Evolutionary conservation across 2,797 vertebrate species (phyloP).

Genomic region (Sebastiscus tertius): DNA sequence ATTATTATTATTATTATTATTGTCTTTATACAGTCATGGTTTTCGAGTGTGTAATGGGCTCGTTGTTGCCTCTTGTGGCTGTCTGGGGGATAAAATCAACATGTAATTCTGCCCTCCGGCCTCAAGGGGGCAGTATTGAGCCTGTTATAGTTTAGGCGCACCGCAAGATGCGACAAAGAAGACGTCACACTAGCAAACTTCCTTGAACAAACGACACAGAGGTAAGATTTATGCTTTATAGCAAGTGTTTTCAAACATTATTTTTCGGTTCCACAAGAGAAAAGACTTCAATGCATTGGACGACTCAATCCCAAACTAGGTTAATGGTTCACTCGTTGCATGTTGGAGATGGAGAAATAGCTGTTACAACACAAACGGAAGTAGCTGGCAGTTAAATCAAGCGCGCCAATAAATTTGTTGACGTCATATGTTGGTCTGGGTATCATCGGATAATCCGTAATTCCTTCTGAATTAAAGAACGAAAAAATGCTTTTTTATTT

Average conservation of each 20-base stretch:
- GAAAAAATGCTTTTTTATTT: too few species aligned
- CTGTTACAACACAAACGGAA: background rate
- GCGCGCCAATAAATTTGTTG: background rate
- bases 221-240: background rate
- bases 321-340: too few species aligned
- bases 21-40: too few species aligned
- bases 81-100: background rate
- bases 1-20: too few species aligned
- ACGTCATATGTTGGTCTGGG: conserved; percentile 5
- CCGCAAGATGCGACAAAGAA: background rate
- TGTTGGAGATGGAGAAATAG: background rate
- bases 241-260: background rate
- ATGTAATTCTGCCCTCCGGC: background rate
- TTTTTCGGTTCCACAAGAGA: background rate
- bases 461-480: too few species aligned
- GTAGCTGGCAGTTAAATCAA: background rate
- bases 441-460: too few species aligned
- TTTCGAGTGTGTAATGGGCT: background rate
- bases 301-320: too few species aligned
- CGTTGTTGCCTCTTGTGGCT: background rate
- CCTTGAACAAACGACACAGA: background rate
- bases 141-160: background rate
- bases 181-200: background rate
- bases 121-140: background rate
- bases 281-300: background rate